A percentile compares a stretch with the other conserved stretches of the same genome.
Conservation (phyloP, 2,797 vertebrate species). For the Sebastes elongatus region DNA sequence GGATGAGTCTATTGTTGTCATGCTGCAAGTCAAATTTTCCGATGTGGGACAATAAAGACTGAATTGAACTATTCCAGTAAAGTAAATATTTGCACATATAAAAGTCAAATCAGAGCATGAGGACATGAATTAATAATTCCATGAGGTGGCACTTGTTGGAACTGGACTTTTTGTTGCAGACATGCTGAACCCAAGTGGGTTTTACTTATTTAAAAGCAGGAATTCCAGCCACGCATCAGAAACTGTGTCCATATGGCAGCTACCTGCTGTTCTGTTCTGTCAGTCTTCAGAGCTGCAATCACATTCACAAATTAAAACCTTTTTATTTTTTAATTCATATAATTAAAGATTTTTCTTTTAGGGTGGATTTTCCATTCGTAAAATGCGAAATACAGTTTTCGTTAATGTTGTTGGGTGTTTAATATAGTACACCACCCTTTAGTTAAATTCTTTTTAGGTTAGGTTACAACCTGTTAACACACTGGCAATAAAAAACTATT, state of each 20-base stretch:
- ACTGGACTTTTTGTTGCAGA: background rate
- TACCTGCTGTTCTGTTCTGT: background rate
- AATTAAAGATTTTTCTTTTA: background rate
- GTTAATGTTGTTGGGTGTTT: background rate
- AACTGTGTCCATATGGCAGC: background rate
- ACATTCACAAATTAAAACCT: too few species aligned
- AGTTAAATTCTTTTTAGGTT: background rate
- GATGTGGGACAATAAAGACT: background rate
- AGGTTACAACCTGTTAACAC: too few species aligned
- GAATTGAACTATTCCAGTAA: background rate
- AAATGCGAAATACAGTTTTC: background rate
- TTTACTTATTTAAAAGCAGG: background rate
- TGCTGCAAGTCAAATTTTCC: background rate
- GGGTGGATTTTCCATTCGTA: background rate
- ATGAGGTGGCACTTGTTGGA: background rate
- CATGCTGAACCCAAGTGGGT: background rate
- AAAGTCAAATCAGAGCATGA: rapidly evolving
- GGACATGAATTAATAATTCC: background rate
- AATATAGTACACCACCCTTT: background rate
- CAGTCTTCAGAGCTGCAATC: background rate
- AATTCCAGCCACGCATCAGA: background rate
- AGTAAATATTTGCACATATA: too few species aligned
- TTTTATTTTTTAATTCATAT: background rate
- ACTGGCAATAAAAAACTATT: too few species aligned
- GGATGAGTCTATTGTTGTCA: too few species aligned